phyloP scores from a whole-genome alignment of 2,797 vertebrate genomes.

The Enteromius treurensis region DNA sequence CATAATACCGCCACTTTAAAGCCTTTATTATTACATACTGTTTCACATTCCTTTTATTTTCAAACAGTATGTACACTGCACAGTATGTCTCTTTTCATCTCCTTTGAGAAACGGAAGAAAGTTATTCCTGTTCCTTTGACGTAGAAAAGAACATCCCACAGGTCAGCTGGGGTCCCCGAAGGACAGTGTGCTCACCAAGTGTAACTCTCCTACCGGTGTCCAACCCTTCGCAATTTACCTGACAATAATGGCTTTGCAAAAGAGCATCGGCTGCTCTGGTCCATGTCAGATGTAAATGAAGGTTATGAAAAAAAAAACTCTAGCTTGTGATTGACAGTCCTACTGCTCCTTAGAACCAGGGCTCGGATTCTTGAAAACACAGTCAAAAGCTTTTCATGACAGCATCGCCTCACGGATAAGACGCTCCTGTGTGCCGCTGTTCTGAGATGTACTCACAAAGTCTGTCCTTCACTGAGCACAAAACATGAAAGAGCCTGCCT shows the following conservation, averaged over 20 bases:
- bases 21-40: not conserved
- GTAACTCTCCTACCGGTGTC: not conserved
- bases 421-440: conserved; percentile 13
- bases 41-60: not conserved
- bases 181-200: not conserved
- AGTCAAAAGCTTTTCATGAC: conserved; percentile 46
- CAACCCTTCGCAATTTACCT: not conserved
- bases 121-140: not conserved
- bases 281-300: conserved; percentile 37
- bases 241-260: conserved; percentile 14
- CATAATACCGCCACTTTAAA: not conserved
- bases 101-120: not conserved
- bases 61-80: not conserved
- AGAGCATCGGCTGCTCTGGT: conserved; percentile 12
- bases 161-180: conserved; percentile 2
- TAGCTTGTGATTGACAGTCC: conserved; percentile 26
- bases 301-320: not conserved
- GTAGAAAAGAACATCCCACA: not conserved
- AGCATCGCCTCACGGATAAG: conserved; percentile 33
- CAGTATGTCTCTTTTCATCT: not conserved
- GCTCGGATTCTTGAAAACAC: conserved; percentile 26
- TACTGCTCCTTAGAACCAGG: conserved; percentile 33
- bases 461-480: conserved; percentile 44
- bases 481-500: conserved; percentile 41
- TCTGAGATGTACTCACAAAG: conserved; percentile 48